Percentiles rank a stretch among this genome's conserved stretches.
Conservation (phyloP, 2,888 invertebrate species). For the Lycocerus yunnanus region DNA sequence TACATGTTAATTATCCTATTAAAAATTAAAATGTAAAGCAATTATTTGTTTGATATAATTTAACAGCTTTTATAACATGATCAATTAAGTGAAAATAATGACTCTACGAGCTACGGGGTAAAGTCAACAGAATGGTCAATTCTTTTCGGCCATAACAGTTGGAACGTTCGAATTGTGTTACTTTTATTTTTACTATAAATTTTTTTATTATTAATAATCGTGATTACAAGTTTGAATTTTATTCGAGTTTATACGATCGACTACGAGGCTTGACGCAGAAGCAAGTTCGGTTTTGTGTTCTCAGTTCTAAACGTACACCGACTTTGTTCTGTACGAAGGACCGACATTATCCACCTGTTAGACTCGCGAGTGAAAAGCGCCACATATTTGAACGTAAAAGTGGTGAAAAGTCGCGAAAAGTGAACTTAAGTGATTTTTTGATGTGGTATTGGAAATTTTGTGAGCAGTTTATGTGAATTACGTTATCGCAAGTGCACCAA, state of each 20-base stretch:
- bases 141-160: neutral
- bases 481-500: neutral
- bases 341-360: conserved; percentile 17
- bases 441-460: neutral
- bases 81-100: neutral
- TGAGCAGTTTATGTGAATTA: conserved; percentile 8
- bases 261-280: neutral
- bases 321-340: conserved; percentile 12
- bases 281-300: conserved; percentile 13
- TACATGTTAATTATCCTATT: neutral
- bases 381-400: neutral
- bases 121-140: neutral
- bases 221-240: neutral
- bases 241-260: neutral
- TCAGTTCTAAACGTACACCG: conserved; percentile 19
- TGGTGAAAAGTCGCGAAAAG: conserved; percentile 6
- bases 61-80: neutral
- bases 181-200: neutral
- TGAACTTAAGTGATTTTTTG: conserved; percentile 5
- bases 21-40: neutral
- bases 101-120: neutral
- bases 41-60: neutral
- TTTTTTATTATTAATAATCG: neutral
- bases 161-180: neutral
- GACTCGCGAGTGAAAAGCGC: conserved; percentile 11